Conservation (phyloP, 1,140 invertebrate genomes). For the Drosophila lini region DNA sequence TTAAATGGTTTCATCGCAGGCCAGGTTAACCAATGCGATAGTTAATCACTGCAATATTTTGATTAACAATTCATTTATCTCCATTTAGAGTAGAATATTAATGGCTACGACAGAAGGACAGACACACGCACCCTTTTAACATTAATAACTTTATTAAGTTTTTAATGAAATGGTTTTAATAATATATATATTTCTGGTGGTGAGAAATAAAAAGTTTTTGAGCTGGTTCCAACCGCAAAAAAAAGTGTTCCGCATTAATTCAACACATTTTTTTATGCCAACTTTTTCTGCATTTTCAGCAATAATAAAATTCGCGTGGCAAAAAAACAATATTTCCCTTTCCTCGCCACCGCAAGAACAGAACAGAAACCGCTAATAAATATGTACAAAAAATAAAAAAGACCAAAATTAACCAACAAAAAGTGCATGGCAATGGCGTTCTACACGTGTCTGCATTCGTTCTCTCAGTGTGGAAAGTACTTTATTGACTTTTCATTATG, state of each 20-base stretch:
- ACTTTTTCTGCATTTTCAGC: conserved; percentile 67
- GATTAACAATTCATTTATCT: conserved; percentile 68
- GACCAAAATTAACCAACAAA: not conserved
- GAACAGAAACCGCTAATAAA: conserved; percentile 32
- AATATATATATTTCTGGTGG: conserved; percentile 61
- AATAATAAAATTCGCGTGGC: conserved; percentile 43
- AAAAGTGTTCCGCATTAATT: conserved; percentile 13
- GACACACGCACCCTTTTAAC: conserved; percentile 31
- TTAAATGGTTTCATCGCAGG: conserved; percentile 26
- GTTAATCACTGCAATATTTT: conserved; percentile 51
- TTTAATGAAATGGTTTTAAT: conserved; percentile 57
- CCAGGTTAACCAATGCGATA: conserved; percentile 42
- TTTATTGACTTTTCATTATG: conserved; percentile 64
- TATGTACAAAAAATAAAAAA: conserved; percentile 14
- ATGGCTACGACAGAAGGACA: conserved; percentile 8
- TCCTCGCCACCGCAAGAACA: not conserved
- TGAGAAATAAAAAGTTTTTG: conserved; percentile 1
- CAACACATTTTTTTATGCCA: conserved; percentile 34
- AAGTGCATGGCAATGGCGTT: conserved; percentile 9
- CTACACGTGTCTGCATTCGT: conserved; percentile 35
- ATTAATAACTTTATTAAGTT: conserved; percentile 70
- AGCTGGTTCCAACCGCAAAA: not conserved
- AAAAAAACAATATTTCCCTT: conserved; percentile 9
- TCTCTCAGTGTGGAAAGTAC: conserved; percentile 20
- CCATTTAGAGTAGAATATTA: conserved; percentile 38